These are phyloP conservation scores for Myrmophylax atrothorax DNA, from an alignment of 2,113 vertebrate species.

Conservation along the genomic window DNA sequence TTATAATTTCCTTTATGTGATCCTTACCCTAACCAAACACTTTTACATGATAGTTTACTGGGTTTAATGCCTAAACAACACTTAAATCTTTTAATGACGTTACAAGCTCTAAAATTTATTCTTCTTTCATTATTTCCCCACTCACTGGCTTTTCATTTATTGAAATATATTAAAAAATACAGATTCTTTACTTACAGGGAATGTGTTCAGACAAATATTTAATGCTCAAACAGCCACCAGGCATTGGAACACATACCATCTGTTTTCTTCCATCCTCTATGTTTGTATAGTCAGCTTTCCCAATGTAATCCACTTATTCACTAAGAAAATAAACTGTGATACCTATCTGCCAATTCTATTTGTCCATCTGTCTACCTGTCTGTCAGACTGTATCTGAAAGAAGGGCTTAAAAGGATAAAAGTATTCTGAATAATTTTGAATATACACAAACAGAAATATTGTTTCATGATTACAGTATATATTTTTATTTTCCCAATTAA, in stretches of 20 bases:
- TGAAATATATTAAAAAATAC: not conserved
- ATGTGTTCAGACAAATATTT: constrained; percentile 24
- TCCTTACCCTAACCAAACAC: not conserved
- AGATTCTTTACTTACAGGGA: not conserved
- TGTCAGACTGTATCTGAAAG: not conserved
- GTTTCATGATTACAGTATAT: not conserved
- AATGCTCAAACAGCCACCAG: constrained; percentile 4
- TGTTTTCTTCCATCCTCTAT: constrained; percentile 26
- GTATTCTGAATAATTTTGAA: not conserved
- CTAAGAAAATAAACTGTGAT: constrained; percentile 47
- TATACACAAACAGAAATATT: not conserved
- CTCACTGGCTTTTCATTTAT: not conserved
- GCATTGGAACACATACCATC: not conserved
- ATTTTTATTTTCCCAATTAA: not conserved
- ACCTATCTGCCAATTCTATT: constrained; percentile 14
- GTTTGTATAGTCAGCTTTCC: constrained; percentile 41
- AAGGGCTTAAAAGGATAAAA: not conserved
- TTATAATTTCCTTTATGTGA: not conserved
- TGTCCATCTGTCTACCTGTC: constrained; percentile 36
- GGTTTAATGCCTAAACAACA: not conserved
- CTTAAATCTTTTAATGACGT: not conserved
- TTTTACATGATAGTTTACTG: not conserved
- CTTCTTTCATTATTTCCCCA: not conserved
- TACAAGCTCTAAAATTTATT: not conserved
- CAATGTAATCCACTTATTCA: not conserved